Evolutionary conservation across 2,797 vertebrate species (phyloP), one percentile per base, ranked within the genome.

Genomic region (Gallinago solitaria): DNA sequence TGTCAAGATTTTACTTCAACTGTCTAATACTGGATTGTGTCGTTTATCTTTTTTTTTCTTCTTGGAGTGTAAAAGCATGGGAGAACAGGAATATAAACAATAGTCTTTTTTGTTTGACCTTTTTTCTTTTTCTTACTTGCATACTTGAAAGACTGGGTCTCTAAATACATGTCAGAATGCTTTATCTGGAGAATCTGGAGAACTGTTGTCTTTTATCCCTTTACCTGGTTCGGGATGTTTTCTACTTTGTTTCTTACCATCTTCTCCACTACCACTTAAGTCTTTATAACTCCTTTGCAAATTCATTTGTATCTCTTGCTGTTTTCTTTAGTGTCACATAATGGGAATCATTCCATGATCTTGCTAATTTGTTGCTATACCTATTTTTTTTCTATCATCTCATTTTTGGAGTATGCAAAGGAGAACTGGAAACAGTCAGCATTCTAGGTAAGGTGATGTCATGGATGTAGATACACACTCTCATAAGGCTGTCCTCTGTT

Each of bases 181-280:
- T 23, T 89, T 2, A 21, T 41, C 37, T 69, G 43, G 39, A 47
- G 5, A 63, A 50, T 88, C 45, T 67, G 35, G n/a, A 43, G 50
- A 77, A 32, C 18, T 24, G 1, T 19, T 51, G 33, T 50, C 4
- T 12, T 82, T 91, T 87, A 17, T 80, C 8, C 23, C 19, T 60
- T 68, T 35, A n/a, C 9, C 2, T 45, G 16, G 24, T 16, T 45
- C 12, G 4, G 6, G 8, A 1, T 2, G 19, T 27, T 37, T 47
- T 19, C 8, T 5, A 9, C 16, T 53, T 59, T 50, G 20, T 81
- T 77, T 60, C 14, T 81, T 48, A 23, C 7, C 5, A 23, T 17
- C 9, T 74, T 85, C 9, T 60, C 25, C 5, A 2, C 4, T 41
- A 8, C 33, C 1, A 23, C 33, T 82, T 92, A n/a, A 69, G 5